These are phyloP conservation scores for Spodoptera littoralis DNA, from an alignment of 2,888 invertebrate genomes.

Conservation along the genomic window DNA sequence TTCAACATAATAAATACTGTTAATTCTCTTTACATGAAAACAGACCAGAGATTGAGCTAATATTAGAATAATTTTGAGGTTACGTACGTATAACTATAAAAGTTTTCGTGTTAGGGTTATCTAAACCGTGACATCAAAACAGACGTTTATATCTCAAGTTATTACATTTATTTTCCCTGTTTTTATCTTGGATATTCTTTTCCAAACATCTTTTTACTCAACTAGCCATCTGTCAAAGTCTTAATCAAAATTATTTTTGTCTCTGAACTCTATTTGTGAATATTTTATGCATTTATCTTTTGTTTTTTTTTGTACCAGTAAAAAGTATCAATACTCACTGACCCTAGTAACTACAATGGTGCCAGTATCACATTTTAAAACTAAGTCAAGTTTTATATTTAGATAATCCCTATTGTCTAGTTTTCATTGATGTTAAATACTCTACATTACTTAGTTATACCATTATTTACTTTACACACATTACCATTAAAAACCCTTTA, in stretches of 20 bases:
- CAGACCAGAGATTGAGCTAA: slow-evolving; percentile 54
- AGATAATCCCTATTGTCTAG: too few relatives aligned
- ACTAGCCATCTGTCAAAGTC: slow-evolving; percentile 20
- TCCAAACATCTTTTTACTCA: slow-evolving; percentile 5
- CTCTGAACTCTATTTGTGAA: neutral
- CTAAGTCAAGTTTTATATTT: too few relatives aligned
- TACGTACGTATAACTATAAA: slow-evolving; percentile 45
- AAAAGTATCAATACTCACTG: too few relatives aligned
- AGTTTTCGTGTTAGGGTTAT: slow-evolving; percentile 17
- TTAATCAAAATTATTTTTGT: slow-evolving; percentile 15
- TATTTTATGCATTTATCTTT: neutral
- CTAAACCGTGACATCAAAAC: slow-evolving; percentile 9
- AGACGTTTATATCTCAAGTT: neutral
- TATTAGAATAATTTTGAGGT: slow-evolving; percentile 67
- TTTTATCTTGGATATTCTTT: neutral
- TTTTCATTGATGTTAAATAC: neutral
- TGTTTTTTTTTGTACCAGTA: neutral
- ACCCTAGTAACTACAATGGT: too few relatives aligned
- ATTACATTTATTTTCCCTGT: neutral
- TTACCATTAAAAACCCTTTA: slow-evolving; percentile 13
- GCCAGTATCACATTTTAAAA: too few relatives aligned
- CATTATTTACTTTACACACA: slow-evolving; percentile 23
- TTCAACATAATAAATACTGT: slow-evolving; percentile 42
- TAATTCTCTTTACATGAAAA: slow-evolving; percentile 36
- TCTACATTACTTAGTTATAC: neutral